These are phyloP conservation scores for Xylota sylvarum DNA, from an alignment of 2,888 invertebrate genomes.

Conservation along the genomic window DNA sequence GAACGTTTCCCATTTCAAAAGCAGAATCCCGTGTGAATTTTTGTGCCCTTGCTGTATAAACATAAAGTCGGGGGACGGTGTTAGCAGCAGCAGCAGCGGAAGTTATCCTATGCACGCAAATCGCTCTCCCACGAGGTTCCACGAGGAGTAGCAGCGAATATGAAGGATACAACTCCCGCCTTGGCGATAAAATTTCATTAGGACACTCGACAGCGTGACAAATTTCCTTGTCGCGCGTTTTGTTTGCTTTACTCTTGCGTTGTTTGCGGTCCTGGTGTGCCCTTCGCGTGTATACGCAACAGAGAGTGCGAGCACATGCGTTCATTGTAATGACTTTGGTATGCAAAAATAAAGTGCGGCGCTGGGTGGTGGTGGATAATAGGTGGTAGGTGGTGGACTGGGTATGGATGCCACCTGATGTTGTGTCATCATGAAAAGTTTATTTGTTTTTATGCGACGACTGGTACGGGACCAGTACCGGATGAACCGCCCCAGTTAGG, in stretches of 20 bases:
- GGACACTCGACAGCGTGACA: constrained; percentile 64
- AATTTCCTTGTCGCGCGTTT: constrained; percentile 53
- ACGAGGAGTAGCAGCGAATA: not conserved
- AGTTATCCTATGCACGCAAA: constrained; percentile 17
- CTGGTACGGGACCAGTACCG: constrained; percentile 42
- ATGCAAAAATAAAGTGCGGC: constrained; percentile 40
- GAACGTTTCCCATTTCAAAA: not conserved
- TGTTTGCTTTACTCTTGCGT: not conserved
- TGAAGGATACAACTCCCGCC: constrained; percentile 6
- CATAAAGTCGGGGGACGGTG: not conserved
- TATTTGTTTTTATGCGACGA: constrained; percentile 50
- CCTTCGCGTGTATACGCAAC: constrained; percentile 3
- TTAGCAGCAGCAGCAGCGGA: not conserved
- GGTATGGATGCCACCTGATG: constrained; percentile 35
- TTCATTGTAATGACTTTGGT: constrained; percentile 30
- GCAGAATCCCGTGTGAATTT: constrained; percentile 24
- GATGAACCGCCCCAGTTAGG: constrained; percentile 17
- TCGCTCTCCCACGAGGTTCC: constrained; percentile 15
- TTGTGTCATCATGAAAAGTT: constrained; percentile 58
- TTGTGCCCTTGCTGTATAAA: constrained; percentile 31
- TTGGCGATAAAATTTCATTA: constrained; percentile 68
- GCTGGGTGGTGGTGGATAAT: too few relatives aligned
- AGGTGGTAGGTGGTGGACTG: not conserved
- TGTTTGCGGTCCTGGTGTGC: constrained; percentile 1
- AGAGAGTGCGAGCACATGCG: constrained; percentile 16